A percentile compares a stretch with the other conserved stretches of the same genome.
phyloP scores from a whole-genome alignment of 2,888 invertebrate genomes.

The Diarsia mendica region DNA sequence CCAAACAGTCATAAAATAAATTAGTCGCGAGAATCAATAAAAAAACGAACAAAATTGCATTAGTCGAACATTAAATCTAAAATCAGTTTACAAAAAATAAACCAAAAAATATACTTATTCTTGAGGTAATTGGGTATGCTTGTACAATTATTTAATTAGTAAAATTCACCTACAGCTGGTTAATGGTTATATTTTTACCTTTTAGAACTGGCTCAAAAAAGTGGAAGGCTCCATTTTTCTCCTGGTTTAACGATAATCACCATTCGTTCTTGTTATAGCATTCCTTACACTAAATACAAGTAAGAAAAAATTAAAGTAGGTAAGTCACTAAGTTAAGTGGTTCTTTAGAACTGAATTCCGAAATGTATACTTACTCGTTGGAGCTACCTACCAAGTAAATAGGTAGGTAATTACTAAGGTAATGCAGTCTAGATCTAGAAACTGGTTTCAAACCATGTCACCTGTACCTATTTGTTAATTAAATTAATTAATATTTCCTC shows the following conservation, averaged over 20 bases:
- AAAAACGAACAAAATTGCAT: no score
- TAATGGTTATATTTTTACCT: not conserved
- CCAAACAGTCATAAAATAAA: not conserved
- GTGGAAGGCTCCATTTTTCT: not conserved
- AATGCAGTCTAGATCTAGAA: slow-evolving; percentile 1
- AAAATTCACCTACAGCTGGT: not conserved
- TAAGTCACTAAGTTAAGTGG: not conserved
- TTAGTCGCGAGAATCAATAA: not conserved
- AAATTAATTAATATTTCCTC: slow-evolving; percentile 39
- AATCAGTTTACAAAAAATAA: no score
- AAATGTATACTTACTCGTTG: no score
- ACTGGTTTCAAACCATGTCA: slow-evolving; percentile 22
- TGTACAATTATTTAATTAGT: not conserved
- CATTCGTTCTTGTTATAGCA: slow-evolving; percentile 23
- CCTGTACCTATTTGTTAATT: slow-evolving; percentile 49
- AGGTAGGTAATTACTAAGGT: not conserved
- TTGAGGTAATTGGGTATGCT: not conserved
- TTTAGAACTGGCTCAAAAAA: not conserved
- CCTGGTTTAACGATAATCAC: not conserved
- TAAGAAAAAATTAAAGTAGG: not conserved
- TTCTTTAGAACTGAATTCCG: slow-evolving; percentile 25
- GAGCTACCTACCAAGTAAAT: not conserved
- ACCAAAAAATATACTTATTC: no score
- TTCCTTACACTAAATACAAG: slow-evolving; percentile 19
- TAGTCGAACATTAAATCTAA: no score